Conservation (phyloP, 2,797 vertebrate genomes). For the Euthynnus affinis region DNA sequence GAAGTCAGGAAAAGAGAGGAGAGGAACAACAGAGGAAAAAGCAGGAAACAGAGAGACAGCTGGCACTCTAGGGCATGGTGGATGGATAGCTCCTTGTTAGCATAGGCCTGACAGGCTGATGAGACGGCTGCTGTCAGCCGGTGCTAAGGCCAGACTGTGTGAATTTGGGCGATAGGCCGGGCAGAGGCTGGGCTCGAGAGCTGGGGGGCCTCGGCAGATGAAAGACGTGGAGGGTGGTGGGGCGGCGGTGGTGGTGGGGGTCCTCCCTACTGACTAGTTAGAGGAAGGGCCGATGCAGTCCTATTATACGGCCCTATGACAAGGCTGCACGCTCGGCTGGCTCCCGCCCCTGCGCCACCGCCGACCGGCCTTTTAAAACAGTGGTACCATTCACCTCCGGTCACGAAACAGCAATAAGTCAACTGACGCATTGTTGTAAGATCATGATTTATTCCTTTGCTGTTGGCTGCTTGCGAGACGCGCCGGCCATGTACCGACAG, state of each 20-base stretch:
- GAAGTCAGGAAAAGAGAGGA: constrained; percentile 56
- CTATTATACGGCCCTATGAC: constrained; percentile 96
- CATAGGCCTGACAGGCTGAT: constrained; percentile 96
- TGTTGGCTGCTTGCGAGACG: constrained; percentile 85
- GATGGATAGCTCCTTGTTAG: constrained; percentile 94
- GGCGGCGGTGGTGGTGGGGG: constrained; percentile 52
- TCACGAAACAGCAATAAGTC: constrained; percentile 95
- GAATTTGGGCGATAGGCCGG: constrained; percentile 72
- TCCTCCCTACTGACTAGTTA: constrained; percentile 98
- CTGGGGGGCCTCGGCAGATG: constrained; percentile 78
- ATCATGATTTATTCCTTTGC: constrained; percentile 97
- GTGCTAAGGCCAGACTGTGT: constrained; percentile 72
- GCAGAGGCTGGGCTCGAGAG: constrained; percentile 73
- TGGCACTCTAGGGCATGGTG: constrained; percentile 86
- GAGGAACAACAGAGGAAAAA: constrained; percentile 73
- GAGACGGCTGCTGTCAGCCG: constrained; percentile 95
- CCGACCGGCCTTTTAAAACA: constrained; percentile 88
- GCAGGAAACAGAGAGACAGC: constrained; percentile 84
- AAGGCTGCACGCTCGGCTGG: constrained; percentile 93
- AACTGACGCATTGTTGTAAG: constrained; percentile 94
- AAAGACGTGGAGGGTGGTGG: constrained; percentile 72
- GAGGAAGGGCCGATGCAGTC: constrained; percentile 90
- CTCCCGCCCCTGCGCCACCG: constrained; percentile 77
- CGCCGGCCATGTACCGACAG: constrained; percentile 86
- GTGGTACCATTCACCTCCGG: constrained; percentile 89